Evolutionary conservation across 2,797 vertebrate species (phyloP).

Genomic region (Hippopotamyrus pictus): DNA sequence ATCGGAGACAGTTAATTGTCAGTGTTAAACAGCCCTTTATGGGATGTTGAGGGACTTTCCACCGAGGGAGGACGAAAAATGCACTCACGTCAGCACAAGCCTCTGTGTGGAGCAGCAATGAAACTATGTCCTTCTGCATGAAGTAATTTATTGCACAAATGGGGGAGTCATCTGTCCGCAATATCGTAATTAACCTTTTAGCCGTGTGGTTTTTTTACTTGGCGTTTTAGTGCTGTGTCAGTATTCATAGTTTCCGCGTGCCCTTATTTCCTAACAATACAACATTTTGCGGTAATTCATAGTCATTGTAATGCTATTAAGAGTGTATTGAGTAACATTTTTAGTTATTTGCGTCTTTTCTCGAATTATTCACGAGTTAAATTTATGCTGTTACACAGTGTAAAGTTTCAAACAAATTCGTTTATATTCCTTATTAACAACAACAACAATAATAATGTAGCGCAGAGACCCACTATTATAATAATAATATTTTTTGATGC

Average conservation of each 20-base stretch:
- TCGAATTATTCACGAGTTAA: background rate
- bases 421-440: background rate
- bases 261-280: background rate
- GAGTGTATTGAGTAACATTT: background rate
- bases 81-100: slow-evolving; percentile 53
- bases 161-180: slow-evolving; percentile 44
- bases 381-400: background rate
- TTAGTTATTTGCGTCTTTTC: slow-evolving; percentile 18
- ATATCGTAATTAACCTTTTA: slow-evolving; percentile 38
- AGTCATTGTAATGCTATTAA: background rate
- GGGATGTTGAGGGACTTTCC: slow-evolving; percentile 31
- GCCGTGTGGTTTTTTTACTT: background rate
- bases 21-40: slow-evolving; percentile 30
- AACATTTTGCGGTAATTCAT: background rate
- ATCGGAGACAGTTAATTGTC: slow-evolving; percentile 31
- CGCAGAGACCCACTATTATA: background rate
- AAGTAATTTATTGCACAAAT: slow-evolving; percentile 49
- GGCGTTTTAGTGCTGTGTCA: slow-evolving; percentile 15
- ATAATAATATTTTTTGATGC: background rate
- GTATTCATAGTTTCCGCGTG: slow-evolving; percentile 17
- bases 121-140: slow-evolving; percentile 53
- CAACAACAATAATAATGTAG: background rate
- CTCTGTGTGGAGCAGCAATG: slow-evolving; percentile 48
- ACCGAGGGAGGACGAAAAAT: slow-evolving; percentile 34
- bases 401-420: background rate